Conservation (phyloP, 2,113 vertebrate genomes). For the Mionectes macconnelli region DNA sequence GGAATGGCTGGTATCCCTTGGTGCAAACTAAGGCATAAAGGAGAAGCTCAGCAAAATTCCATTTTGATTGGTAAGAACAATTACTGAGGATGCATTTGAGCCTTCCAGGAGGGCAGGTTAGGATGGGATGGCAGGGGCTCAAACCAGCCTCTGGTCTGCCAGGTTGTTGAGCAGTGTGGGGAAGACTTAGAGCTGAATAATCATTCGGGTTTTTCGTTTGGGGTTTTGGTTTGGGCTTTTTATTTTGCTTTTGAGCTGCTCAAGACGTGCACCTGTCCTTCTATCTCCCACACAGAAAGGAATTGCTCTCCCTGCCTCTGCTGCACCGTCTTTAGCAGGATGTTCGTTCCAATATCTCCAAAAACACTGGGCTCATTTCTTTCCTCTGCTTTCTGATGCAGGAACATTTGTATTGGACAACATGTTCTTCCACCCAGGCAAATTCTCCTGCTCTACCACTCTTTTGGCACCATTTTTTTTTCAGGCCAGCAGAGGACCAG, state of each 20-base stretch:
- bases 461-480: not conserved
- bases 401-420: not conserved
- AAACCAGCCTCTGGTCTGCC: not conserved
- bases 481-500: not conserved
- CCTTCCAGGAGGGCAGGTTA: not conserved
- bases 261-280: not conserved
- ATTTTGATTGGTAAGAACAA: not conserved
- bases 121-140: not conserved
- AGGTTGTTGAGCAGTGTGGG: not conserved
- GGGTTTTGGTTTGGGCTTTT: fast-evolving
- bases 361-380: not conserved
- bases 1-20: not conserved
- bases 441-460: not conserved
- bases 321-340: not conserved
- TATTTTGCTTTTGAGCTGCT: not conserved
- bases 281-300: not conserved
- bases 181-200: not conserved
- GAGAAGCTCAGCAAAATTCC: not conserved
- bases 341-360: not conserved
- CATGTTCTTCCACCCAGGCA: not conserved
- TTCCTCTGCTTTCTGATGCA: not conserved
- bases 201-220: fast-evolving
- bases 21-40: not conserved
- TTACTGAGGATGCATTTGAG: not conserved
- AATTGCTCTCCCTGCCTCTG: not conserved